Evolutionary conservation across 1,140 invertebrate species (phyloP), one percentile per base, ranked within the genome.

Genomic region (Nasonia giraulti): DNA sequence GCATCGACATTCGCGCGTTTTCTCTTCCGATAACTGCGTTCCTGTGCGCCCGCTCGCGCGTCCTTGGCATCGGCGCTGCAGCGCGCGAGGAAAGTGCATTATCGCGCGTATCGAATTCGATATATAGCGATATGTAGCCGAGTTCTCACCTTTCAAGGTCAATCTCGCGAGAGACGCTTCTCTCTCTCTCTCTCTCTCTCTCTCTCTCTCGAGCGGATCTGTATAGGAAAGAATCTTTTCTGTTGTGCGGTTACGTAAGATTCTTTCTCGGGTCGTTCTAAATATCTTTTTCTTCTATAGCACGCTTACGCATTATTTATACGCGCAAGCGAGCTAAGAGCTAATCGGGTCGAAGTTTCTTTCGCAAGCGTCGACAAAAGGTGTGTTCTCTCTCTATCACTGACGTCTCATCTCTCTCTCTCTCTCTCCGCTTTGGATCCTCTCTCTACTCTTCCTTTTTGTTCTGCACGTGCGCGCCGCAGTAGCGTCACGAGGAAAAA

Each of bases 111-210:
- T 83, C 62, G 62, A 83, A 83, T 83, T 83, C 74, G 74, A 77
- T 69, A 69, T 40, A 14, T 66, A n/a, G 55, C 74, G 74, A 77
- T 69, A 69, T 40, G 23, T 66, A n/a, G 55, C 20, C 55, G 55
- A 47, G 76, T 77, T 77, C 74, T 83, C 74, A 83, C 81, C 68
- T 82, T 83, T 75, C 81, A 83, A 83, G 81, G 81, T 62, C 74
- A 33, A 44, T 73, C 23, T 27, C 69, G 55, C 80, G n/a, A 81
- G 44, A 20, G 40, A 37, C 68, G 55, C 44, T 71, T 50, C 68
- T 50, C 80, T 20, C 8, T 40, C 40, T 40, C 40, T 40, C 40
- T 40, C 40, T 40, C 40, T 40, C 40, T 40, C 5, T 40, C 40
- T 40, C 40, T 40, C 40, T 40, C 40, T 40, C 40, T 73, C 80